Conservation (phyloP, 1,140 invertebrate species). For the Meteorus sp. region DNA sequence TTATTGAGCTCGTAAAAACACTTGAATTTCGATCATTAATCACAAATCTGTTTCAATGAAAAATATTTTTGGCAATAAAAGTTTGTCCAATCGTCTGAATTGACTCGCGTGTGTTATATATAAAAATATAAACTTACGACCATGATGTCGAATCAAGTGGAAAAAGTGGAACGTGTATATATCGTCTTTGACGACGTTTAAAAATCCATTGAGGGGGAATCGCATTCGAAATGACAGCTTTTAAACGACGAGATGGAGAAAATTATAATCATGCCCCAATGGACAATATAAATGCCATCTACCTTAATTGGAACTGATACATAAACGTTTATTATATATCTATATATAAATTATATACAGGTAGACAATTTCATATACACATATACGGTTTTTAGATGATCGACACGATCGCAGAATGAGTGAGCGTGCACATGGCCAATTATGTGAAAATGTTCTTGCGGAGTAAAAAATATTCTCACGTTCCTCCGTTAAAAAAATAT, state of each 20-base stretch:
- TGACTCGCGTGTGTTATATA: no score
- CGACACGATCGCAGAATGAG: constrained; percentile 2
- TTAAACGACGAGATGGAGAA: constrained; percentile 4
- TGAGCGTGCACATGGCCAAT: not conserved
- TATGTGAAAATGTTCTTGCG: no score
- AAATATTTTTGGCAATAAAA: no score
- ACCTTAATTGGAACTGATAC: constrained; percentile 27
- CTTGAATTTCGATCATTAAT: no score
- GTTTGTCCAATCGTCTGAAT: no score
- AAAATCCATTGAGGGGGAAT: not conserved
- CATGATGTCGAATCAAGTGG: no score
- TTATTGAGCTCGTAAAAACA: no score
- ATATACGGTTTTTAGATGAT: constrained; percentile 1
- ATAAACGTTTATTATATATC: not conserved
- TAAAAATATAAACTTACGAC: no score
- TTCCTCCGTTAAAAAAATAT: not conserved
- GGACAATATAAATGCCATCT: constrained; percentile 21
- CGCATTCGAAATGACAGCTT: constrained; percentile 9
- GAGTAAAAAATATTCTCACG: no score
- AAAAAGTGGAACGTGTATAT: no score
- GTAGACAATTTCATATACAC: not conserved
- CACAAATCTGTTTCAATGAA: no score
- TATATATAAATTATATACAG: not conserved
- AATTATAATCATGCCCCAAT: constrained; percentile 6
- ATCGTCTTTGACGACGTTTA: not conserved